Percentiles rank a stretch among this genome's conserved stretches.
phyloP scores from a whole-genome alignment of 2,113 vertebrate species.

The Nothoprocta perdicaria region DNA sequence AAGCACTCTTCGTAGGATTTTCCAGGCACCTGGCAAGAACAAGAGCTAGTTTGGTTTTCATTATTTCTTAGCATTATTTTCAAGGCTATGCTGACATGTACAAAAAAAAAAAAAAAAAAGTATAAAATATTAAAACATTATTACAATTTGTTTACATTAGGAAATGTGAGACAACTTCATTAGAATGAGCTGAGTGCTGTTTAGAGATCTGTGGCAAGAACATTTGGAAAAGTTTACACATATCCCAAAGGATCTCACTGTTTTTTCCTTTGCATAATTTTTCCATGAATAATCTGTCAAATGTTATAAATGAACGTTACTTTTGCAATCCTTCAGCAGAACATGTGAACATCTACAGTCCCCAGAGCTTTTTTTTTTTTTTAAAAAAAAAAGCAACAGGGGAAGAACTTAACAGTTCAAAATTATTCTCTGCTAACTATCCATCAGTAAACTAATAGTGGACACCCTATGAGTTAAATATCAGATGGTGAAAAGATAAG shows the following conservation, averaged over 20 bases:
- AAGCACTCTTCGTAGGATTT: constrained; percentile 67
- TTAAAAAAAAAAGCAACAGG: constrained; percentile 25
- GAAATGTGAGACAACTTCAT: constrained; percentile 53
- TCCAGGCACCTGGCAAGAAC: constrained; percentile 62
- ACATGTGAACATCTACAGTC: constrained; percentile 73
- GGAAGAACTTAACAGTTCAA: constrained; percentile 62
- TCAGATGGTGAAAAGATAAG: neutral
- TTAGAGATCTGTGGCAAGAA: constrained; percentile 70
- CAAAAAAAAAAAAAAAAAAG: constrained; percentile 27
- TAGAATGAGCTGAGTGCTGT: constrained; percentile 22
- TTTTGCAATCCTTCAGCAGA: constrained; percentile 79
- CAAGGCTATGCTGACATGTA: constrained; percentile 58
- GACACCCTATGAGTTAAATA: neutral
- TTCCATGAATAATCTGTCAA: constrained; percentile 84
- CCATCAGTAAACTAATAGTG: constrained; percentile 27
- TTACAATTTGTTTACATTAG: constrained; percentile 56
- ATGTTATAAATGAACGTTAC: constrained; percentile 77
- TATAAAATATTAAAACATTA: constrained; percentile 58
- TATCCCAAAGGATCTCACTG: constrained; percentile 79
- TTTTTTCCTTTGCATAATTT: constrained; percentile 84
- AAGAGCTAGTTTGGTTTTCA: constrained; percentile 66
- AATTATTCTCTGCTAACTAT: constrained; percentile 46
- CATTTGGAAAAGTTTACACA: constrained; percentile 82
- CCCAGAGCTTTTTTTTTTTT: constrained; percentile 48
- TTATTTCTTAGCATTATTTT: constrained; percentile 67